Evolutionary conservation across 1,140 invertebrate genomes (phyloP).

Genomic region (Reticulitermes speratus): DNA sequence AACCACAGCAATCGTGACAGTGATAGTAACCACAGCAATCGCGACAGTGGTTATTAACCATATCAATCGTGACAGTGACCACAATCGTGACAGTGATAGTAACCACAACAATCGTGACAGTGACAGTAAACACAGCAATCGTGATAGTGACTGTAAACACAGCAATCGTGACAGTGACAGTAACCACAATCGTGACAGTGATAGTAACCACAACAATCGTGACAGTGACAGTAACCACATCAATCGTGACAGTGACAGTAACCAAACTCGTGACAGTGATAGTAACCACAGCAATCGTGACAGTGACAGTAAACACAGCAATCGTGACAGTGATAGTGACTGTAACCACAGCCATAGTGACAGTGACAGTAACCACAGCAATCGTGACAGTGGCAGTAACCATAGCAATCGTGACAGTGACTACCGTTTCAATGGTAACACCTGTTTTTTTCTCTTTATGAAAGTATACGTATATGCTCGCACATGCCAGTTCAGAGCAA

Average conservation of each 20-base stretch:
- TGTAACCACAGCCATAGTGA: not conserved
- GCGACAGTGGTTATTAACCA: no score
- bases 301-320: not conserved
- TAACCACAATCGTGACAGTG: not conserved
- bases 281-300: not conserved
- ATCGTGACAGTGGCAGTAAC: not conserved
- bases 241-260: not conserved
- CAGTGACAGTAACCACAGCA: not conserved
- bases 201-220: not conserved
- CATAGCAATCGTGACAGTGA: not conserved
- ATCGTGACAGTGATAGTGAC: not conserved
- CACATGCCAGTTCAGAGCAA: no score
- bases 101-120: not conserved
- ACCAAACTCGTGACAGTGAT: not conserved
- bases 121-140: not conserved
- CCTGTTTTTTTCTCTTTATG: no score
- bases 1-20: not conserved
- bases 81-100: not conserved
- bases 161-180: not conserved
- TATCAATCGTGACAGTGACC: not conserved
- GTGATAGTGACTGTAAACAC: not conserved
- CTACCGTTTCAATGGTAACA: not conserved
- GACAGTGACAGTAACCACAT: not conserved
- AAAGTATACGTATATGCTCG: no score
- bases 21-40: not conserved